Conservation (phyloP, 2,113 vertebrate genomes). For the Pheucticus melanocephalus region DNA sequence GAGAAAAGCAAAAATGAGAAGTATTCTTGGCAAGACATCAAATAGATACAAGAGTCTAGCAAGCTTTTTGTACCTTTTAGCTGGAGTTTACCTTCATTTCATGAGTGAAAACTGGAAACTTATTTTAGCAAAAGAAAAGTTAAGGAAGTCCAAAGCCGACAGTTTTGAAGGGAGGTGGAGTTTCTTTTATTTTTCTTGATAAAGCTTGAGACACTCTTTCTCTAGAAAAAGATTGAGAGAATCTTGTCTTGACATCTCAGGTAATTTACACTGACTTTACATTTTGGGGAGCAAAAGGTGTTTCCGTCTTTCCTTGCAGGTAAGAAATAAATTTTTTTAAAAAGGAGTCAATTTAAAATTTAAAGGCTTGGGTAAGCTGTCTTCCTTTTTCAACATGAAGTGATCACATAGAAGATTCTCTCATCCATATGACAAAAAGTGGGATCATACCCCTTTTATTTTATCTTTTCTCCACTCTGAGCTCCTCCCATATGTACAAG, state of each 20-base stretch:
- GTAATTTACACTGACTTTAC: background rate
- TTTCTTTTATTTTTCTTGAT: background rate
- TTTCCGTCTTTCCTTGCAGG: background rate
- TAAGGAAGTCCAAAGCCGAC: background rate
- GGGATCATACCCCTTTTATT: background rate
- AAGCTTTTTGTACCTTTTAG: background rate
- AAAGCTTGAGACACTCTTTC: background rate
- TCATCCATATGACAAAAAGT: background rate
- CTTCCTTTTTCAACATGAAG: background rate
- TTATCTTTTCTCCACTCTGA: background rate
- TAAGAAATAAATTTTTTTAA: background rate
- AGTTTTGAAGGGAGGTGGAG: background rate
- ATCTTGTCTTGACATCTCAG: background rate
- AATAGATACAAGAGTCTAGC: background rate
- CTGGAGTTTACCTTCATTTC: background rate
- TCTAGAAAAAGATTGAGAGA: background rate
- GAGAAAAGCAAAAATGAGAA: background rate
- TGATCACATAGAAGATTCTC: background rate
- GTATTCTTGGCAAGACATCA: background rate
- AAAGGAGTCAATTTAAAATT: background rate
- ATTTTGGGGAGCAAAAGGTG: background rate
- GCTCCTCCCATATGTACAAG: background rate
- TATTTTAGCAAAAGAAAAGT: background rate
- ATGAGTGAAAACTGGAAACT: background rate
- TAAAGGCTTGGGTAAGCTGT: background rate